Evolutionary conservation across 1,140 invertebrate genomes (phyloP), one percentile per base, ranked within the genome.

Genomic region (Lycorma delicatula): DNA sequence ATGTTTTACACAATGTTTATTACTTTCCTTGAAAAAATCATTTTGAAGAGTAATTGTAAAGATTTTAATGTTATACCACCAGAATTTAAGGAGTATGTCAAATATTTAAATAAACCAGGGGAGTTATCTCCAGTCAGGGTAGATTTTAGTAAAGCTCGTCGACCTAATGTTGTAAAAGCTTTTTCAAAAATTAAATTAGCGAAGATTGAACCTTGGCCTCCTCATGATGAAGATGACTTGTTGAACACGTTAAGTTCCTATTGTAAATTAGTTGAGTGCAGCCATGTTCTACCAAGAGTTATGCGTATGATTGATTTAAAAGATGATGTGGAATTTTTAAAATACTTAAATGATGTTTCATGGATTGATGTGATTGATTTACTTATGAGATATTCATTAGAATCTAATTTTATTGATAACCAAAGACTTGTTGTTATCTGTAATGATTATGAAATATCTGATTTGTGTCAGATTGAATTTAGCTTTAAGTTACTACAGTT

Each of bases 351-450:
- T 12, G n/a, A 27, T 38, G 23, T 60, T n/a, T 22, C 51, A 6
- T 64, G 63, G 63, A 29, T 64, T 29, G 12, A 29, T 4, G 59
- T 64, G 5, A 56, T 60, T 20, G 63, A 61, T 49, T 27, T 58
- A 16, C 27, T 55, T 20, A 51, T 56, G 0, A 57, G 60, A 47
- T 36, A 7, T n/a, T 36, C 26, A 16, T 50, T 62, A 23, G 18
- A 12, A 11, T 38, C 49, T 18, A 9, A 12, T 20, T 26, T 57
- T 25, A 16, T n/a, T 29, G 28, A 27, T 18, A n/a, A 25, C 1
- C 11, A 56, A 27, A 23, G 47, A 29, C 7, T 47, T 23, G 38
- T 48, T 27, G 52, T 58, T 1, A 31, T 58, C 3, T 61, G 36
- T 28, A 25, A 46, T 13, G 51, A 55, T 31, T n/a, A 41, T 22